A percentile compares a stretch with the other conserved stretches of the same genome.
These are phyloP conservation scores for Cryptotis parvus DNA, from an alignment of 2,113 vertebrate genomes.

Conservation along the genomic window DNA sequence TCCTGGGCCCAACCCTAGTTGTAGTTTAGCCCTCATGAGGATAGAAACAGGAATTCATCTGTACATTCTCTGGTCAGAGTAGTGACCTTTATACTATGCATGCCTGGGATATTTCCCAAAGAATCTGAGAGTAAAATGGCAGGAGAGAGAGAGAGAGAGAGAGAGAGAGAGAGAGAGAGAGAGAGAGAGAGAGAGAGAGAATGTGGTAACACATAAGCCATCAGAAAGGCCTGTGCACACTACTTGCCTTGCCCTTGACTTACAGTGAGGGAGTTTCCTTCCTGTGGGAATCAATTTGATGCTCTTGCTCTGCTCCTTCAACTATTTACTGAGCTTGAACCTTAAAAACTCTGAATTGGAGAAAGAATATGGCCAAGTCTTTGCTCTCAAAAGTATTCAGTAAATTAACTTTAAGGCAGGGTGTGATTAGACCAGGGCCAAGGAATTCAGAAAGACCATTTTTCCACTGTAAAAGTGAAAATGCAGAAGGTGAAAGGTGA, in stretches of 20 bases:
- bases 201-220: too few relatives aligned
- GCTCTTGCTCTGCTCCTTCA: not conserved
- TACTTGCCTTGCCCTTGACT: not conserved
- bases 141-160: too few relatives aligned
- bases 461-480: not conserved
- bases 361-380: not conserved
- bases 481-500: not conserved
- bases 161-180: too few relatives aligned
- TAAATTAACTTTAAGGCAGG: not conserved
- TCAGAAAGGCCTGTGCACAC: not conserved
- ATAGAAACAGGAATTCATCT: constrained; percentile 70
- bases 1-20: constrained; percentile 54
- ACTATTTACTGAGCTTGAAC: not conserved
- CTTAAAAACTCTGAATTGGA: not conserved
- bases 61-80: constrained; percentile 30
- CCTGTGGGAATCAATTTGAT: not conserved
- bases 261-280: not conserved
- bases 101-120: constrained; percentile 70
- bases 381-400: not conserved
- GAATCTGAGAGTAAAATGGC: constrained; percentile 51
- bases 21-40: constrained; percentile 60
- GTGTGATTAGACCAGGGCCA: not conserved
- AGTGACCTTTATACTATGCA: constrained; percentile 54
- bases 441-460: constrained; percentile 1
- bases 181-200: too few relatives aligned